These are phyloP conservation scores for Kryptolebias marmoratus DNA, from an alignment of 2,113 vertebrate species.

Conservation along the genomic window DNA sequence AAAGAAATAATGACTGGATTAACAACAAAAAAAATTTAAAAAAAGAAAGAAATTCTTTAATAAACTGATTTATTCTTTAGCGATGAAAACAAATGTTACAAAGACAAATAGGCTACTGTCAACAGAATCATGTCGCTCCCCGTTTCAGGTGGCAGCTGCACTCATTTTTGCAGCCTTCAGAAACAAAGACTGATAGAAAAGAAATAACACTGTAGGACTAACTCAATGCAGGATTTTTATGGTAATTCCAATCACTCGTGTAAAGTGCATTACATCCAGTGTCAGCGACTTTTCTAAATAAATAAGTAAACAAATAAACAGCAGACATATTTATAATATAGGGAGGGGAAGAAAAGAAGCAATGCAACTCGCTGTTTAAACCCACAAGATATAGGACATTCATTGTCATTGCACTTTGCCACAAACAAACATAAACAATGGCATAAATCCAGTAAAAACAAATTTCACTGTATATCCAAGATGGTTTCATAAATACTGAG, in stretches of 20 bases:
- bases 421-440: conserved; percentile 82
- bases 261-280: conserved; percentile 82
- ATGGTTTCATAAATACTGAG: conserved; percentile 69
- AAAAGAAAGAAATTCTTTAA: conserved; percentile 46
- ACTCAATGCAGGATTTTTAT: conserved; percentile 59
- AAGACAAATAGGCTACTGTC: conserved; percentile 60
- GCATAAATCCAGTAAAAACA: conserved; percentile 71
- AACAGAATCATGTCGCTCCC: conserved; percentile 52
- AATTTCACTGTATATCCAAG: conserved; percentile 56
- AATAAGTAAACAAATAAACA: conserved; percentile 52
- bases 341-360: conserved; percentile 47
- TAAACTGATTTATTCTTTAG: conserved; percentile 72
- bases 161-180: conserved; percentile 37
- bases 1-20: neutral
- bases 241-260: conserved; percentile 65
- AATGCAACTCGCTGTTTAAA: conserved; percentile 35
- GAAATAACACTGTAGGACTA: conserved; percentile 33
- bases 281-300: conserved; percentile 49
- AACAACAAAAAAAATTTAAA: conserved; percentile 14
- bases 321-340: conserved; percentile 65
- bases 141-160: conserved; percentile 28
- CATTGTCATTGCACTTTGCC: conserved; percentile 98
- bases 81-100: conserved; percentile 69
- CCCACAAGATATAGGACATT: conserved; percentile 69
- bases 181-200: conserved; percentile 26